phyloP scores from a whole-genome alignment of 2,113 vertebrate species.

The Phrynosoma platyrhinos region DNA sequence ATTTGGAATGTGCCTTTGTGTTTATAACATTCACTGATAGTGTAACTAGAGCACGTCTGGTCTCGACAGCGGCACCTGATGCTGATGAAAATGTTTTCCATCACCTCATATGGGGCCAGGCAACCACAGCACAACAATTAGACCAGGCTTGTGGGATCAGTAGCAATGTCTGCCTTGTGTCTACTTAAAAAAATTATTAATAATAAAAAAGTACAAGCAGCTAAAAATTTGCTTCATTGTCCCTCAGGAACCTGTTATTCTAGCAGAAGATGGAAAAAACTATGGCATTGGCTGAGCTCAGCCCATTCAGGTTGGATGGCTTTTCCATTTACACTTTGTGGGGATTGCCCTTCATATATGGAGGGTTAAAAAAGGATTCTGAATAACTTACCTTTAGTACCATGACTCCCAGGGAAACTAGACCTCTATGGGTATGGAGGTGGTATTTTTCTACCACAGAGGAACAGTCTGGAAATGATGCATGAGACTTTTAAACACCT shows the following conservation, averaged over 20 bases:
- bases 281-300: not conserved
- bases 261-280: not conserved
- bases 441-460: fast-evolving
- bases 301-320: slow-evolving; percentile 23
- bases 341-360: not conserved
- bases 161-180: slow-evolving; percentile 7
- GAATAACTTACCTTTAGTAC: slow-evolving; percentile 4
- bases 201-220: not conserved
- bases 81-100: slow-evolving; percentile 68
- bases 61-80: slow-evolving; percentile 70
- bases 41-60: slow-evolving; percentile 64
- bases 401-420: not conserved
- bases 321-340: not conserved
- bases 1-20: slow-evolving; percentile 76
- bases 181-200: not conserved
- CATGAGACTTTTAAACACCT: slow-evolving; percentile 16
- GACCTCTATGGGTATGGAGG: fast-evolving
- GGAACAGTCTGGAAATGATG: fast-evolving
- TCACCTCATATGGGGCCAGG: slow-evolving; percentile 55
- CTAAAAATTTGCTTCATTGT: not conserved
- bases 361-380: not conserved
- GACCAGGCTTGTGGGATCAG: slow-evolving; percentile 17
- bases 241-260: slow-evolving; percentile 51
- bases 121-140: not conserved
- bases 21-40: slow-evolving; percentile 73